phyloP scores from a whole-genome alignment of 2,113 vertebrate species.

The Scortum barcoo region DNA sequence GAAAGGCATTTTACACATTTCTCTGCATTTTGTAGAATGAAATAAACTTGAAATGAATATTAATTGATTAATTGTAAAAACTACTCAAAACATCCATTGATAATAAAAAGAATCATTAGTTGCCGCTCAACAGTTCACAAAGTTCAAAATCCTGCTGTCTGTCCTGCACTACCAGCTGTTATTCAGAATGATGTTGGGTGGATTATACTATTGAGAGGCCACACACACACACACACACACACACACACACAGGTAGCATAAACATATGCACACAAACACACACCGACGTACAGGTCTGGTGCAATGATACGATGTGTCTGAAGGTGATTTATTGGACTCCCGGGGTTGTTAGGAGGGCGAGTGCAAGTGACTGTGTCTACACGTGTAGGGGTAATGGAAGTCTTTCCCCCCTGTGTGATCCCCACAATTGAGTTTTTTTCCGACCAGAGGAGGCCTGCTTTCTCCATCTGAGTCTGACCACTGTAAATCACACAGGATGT shows the following conservation, averaged over 20 bases:
- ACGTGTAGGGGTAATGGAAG: conserved; percentile 50
- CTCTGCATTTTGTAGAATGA: neutral
- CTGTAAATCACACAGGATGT: conserved; percentile 68
- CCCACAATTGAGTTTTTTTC: conserved; percentile 63
- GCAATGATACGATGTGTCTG: conserved; percentile 14
- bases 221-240: neutral
- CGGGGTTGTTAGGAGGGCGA: conserved; percentile 9
- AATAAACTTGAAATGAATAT: too few relatives aligned
- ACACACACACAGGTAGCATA: conserved; percentile 3
- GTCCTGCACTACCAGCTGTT: neutral
- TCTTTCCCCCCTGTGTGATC: conserved; percentile 56
- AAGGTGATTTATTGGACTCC: conserved; percentile 65
- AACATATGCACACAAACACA: conserved; percentile 40
- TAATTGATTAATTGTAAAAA: neutral
- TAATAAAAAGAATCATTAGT: neutral
- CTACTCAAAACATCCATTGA: neutral
- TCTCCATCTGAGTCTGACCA: conserved; percentile 68
- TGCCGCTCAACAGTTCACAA: neutral
- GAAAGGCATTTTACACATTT: neutral
- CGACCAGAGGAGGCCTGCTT: conserved; percentile 66
- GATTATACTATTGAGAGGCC: neutral
- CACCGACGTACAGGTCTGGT: conserved; percentile 9
- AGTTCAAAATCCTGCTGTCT: neutral
- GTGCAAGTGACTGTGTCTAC: conserved; percentile 14
- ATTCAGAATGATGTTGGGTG: neutral